These are phyloP conservation scores for Phoxinus dragarum DNA, from an alignment of 2,797 vertebrate genomes.

Conservation along the genomic window DNA sequence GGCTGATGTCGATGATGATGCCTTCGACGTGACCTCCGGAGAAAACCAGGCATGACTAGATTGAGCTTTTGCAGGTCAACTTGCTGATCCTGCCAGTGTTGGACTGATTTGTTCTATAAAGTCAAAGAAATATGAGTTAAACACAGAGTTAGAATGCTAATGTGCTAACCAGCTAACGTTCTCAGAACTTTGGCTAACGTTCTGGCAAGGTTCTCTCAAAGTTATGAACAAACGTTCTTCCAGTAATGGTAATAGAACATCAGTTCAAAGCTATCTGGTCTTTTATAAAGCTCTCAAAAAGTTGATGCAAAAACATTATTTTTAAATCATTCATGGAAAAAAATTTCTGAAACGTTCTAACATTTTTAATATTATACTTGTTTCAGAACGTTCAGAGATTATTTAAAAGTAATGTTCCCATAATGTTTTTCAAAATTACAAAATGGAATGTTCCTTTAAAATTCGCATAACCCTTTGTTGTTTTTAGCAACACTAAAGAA, in stretches of 20 bases:
- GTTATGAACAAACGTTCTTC: too few species aligned
- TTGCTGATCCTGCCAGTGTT: conserved; percentile 38
- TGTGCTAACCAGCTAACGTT: background rate
- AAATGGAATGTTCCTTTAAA: background rate
- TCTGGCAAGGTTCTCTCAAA: background rate
- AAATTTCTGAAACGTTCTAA: too few species aligned
- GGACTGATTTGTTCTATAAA: conserved; percentile 38
- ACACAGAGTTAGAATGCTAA: background rate
- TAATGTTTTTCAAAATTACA: too few species aligned
- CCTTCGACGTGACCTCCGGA: background rate
- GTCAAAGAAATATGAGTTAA: background rate
- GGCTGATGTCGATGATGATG: background rate
- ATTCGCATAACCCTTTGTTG: too few species aligned
- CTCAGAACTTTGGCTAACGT: background rate
- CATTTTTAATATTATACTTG: too few species aligned
- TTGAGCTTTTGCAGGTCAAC: conserved; percentile 43
- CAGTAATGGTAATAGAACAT: background rate
- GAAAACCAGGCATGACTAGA: conserved; percentile 41
- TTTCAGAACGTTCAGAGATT: background rate
- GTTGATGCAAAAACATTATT: too few species aligned
- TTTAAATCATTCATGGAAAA: too few species aligned
- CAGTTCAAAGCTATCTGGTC: background rate
- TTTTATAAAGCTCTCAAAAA: too few species aligned
- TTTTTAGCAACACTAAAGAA: too few species aligned
- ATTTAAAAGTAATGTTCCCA: too few species aligned